Evolutionary conservation across 2,797 vertebrate species (phyloP).

Genomic region (Mastacembelus armatus): DNA sequence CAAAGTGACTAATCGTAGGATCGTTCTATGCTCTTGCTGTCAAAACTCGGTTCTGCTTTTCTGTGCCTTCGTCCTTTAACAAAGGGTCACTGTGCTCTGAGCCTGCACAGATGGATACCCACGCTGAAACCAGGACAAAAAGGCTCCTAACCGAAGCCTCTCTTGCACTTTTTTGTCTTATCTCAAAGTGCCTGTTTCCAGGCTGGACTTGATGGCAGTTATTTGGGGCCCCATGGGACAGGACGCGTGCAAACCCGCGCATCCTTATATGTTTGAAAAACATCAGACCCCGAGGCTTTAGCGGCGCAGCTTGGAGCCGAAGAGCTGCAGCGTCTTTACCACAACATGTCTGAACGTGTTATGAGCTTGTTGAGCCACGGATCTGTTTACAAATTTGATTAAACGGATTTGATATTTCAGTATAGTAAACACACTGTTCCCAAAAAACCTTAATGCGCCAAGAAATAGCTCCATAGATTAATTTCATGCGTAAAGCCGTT

Average conservation of each 20-base stretch:
- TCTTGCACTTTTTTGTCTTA: constrained; percentile 55
- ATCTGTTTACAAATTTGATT: constrained; percentile 8
- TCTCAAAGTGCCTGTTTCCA: constrained; percentile 60
- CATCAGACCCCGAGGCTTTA: no score
- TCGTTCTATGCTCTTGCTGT: no score
- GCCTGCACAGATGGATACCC: constrained; percentile 83
- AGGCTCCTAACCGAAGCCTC: constrained; percentile 75
- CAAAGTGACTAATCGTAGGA: constrained; percentile 9
- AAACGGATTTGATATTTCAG: neutral
- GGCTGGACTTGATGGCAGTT: constrained; percentile 74
- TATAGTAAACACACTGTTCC: neutral
- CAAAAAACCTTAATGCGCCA: neutral
- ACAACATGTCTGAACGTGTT: no score
- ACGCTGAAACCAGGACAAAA: constrained; percentile 82
- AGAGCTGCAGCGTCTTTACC: neutral
- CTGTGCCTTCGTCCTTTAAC: constrained; percentile 49
- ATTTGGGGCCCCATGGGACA: constrained; percentile 73
- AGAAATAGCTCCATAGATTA: neutral
- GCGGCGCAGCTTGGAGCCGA: constrained; percentile 48
- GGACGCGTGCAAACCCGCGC: constrained; percentile 12
- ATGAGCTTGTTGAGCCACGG: neutral
- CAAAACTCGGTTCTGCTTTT: constrained; percentile 39
- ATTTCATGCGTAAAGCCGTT: neutral
- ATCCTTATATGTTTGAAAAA: no score
- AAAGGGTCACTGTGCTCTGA: constrained; percentile 66